Conservation (phyloP, 2,797 vertebrate genomes). For the Onychomys leucogaster region DNA sequence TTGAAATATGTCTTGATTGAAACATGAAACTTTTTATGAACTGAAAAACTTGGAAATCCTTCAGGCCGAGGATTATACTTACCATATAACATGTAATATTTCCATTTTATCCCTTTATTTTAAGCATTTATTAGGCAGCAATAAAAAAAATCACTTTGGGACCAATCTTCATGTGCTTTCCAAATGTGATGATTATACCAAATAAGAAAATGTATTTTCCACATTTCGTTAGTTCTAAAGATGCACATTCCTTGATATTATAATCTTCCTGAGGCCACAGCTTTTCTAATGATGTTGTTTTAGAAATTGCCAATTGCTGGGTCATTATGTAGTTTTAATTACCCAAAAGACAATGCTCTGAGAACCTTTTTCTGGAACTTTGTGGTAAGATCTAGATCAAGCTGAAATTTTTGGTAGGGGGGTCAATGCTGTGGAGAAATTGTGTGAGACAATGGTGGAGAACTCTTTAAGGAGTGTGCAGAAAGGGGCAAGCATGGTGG, state of each 20-base stretch:
- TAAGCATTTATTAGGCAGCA: slow-evolving; percentile 83
- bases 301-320: neutral
- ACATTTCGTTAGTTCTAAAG: slow-evolving; percentile 59
- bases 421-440: neutral
- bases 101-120: slow-evolving; percentile 82
- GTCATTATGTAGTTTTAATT: slow-evolving; percentile 6
- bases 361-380: slow-evolving; percentile 19
- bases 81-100: slow-evolving; percentile 83
- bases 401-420: neutral
- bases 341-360: neutral
- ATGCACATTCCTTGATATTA: neutral
- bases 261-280: neutral
- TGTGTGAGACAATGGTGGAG: neutral
- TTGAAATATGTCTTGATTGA: slow-evolving; percentile 84
- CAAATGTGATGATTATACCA: slow-evolving; percentile 67
- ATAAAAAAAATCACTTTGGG: slow-evolving; percentile 81
- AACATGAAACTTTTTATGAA: slow-evolving; percentile 87
- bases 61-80: slow-evolving; percentile 85
- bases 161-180: slow-evolving; percentile 71
- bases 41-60: slow-evolving; percentile 86
- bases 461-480: neutral
- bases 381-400: slow-evolving; percentile 3
- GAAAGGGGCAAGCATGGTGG: neutral
- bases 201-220: slow-evolving; percentile 75
- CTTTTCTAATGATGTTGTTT: slow-evolving; percentile 34